A percentile compares a stretch with the other conserved stretches of the same genome.
Evolutionary conservation across 2,888 invertebrate genomes (phyloP).

Genomic region (Rotaria sp.): DNA sequence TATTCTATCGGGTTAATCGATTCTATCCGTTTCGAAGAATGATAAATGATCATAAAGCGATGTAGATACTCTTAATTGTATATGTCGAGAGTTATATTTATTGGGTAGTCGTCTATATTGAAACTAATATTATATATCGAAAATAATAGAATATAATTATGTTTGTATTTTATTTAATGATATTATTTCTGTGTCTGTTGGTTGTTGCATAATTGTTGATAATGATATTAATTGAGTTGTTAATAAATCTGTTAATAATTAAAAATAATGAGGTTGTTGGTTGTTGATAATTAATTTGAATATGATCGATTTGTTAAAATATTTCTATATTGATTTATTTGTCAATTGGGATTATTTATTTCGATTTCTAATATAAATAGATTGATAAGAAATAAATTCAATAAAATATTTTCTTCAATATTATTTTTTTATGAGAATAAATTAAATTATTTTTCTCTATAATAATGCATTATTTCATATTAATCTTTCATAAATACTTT

Average conservation of each 20-base stretch:
- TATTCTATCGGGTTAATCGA: too few species aligned
- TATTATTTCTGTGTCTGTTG: not conserved
- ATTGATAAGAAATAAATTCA: not conserved
- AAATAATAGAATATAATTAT: too few species aligned
- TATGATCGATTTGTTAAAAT: not conserved
- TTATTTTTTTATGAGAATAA: not conserved
- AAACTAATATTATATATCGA: too few species aligned
- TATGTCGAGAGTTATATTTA: too few species aligned
- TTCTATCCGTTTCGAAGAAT: too few species aligned
- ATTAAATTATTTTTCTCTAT: not conserved
- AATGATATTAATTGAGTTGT: not conserved
- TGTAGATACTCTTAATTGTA: too few species aligned
- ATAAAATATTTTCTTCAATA: not conserved
- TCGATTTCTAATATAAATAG: not conserved
- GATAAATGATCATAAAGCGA: too few species aligned
- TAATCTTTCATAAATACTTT: not conserved
- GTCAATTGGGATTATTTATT: not conserved
- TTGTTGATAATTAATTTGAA: not conserved
- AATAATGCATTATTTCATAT: constrained; percentile 8
- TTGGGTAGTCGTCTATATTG: too few species aligned
- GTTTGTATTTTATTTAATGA: too few species aligned
- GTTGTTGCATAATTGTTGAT: not conserved
- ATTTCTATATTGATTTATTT: not conserved
- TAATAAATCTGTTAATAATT: constrained; percentile 2
- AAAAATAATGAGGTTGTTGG: not conserved